These are phyloP conservation scores for Pollenia amentaria DNA, from an alignment of 2,888 invertebrate species.

Conservation along the genomic window DNA sequence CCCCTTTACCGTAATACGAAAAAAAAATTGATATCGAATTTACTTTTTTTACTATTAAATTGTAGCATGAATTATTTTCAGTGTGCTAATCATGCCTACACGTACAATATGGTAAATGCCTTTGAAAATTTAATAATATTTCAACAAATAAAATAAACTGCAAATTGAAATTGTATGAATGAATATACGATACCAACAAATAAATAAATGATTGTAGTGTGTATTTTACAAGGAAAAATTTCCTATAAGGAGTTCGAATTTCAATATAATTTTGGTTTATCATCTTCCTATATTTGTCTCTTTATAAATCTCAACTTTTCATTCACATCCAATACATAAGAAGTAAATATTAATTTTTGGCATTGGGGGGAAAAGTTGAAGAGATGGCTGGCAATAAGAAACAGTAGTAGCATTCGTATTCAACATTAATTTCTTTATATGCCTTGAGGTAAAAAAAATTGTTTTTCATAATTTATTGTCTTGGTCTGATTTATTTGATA, in stretches of 20 bases:
- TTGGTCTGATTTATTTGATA: conserved; percentile 60
- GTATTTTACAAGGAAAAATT: not conserved
- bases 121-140: conserved; percentile 57
- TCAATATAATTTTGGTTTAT: conserved; percentile 38
- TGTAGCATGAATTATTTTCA: too few relatives aligned
- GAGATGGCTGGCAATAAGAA: conserved; percentile 34
- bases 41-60: too few relatives aligned
- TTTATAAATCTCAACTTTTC: conserved; percentile 15
- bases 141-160: conserved; percentile 50
- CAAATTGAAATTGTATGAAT: conserved; percentile 53
- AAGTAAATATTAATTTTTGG: conserved; percentile 28
- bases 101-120: conserved; percentile 45
- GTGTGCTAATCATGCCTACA: too few relatives aligned
- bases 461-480: conserved; percentile 66
- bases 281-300: conserved; percentile 15
- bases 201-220: not conserved
- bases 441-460: conserved; percentile 64
- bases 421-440: conserved; percentile 39
- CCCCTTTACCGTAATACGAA: too few relatives aligned
- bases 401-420: conserved; percentile 5
- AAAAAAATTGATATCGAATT: too few relatives aligned
- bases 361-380: conserved; percentile 13
- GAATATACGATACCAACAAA: not conserved
- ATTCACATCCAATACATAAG: not conserved
- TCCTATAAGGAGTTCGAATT: not conserved